Percentiles rank a stretch among this genome's conserved stretches.
Conservation (phyloP, 2,113 vertebrate species). For the Pseudonaja textilis region DNA sequence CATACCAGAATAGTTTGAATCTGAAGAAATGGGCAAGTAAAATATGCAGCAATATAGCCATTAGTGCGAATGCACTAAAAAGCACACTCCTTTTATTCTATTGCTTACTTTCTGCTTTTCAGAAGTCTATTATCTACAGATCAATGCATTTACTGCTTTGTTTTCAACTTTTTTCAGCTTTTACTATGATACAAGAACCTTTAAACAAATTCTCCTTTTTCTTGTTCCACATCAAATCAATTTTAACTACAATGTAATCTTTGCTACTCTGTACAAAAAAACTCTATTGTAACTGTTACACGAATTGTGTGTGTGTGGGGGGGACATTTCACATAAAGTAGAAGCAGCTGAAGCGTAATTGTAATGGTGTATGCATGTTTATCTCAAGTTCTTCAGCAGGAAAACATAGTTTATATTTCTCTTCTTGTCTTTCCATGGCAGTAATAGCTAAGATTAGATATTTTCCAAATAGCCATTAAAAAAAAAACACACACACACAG, state of each 20-base stretch:
- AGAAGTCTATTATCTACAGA: neutral
- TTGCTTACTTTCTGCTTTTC: neutral
- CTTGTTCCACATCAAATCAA: constrained; percentile 29
- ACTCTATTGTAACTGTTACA: neutral
- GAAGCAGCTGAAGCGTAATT: constrained; percentile 12
- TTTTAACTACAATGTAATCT: constrained; percentile 24
- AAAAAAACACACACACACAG: neutral
- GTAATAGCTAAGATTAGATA: constrained; percentile 18
- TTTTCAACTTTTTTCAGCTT: constrained; percentile 8
- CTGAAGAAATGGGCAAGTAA: neutral
- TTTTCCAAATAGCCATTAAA: neutral
- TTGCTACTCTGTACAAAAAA: constrained; percentile 30
- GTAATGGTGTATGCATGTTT: constrained; percentile 28
- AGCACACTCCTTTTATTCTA: neutral
- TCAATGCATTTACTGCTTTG: constrained; percentile 28
- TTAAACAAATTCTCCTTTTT: constrained; percentile 40
- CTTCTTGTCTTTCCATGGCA: constrained; percentile 43
- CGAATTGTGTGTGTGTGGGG: constrained; percentile 28
- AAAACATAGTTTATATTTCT: constrained; percentile 20
- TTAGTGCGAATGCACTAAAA: constrained; percentile 9
- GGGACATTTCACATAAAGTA: constrained; percentile 13
- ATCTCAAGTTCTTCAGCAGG: constrained; percentile 13
- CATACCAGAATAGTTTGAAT: neutral
- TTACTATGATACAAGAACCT: constrained; percentile 21
- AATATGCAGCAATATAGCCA: neutral